Conservation (phyloP, 2,888 invertebrate genomes). For the Hypena proboscidalis region DNA sequence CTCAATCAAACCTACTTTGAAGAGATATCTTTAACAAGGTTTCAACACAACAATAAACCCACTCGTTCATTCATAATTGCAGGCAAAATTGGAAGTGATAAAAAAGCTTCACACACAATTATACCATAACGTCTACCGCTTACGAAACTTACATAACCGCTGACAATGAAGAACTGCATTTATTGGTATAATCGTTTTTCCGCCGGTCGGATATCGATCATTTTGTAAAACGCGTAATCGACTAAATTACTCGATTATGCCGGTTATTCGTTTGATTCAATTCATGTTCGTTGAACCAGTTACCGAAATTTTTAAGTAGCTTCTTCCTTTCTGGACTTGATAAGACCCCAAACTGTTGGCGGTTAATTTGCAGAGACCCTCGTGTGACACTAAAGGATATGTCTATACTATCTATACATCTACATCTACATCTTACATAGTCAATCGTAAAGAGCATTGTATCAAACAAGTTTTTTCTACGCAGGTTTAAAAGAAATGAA, state of each 20-base stretch:
- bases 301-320: constrained; percentile 10
- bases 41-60: background rate
- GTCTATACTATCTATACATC: too few relatives aligned
- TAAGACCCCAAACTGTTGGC: too few relatives aligned
- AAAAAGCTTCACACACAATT: constrained; percentile 32
- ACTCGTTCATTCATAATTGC: background rate
- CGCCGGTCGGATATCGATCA: constrained; percentile 46
- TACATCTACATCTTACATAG: too few relatives aligned
- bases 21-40: too few relatives aligned
- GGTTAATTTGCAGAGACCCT: too few relatives aligned
- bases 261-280: constrained; percentile 20
- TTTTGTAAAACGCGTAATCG: constrained; percentile 46
- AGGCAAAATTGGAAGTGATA: constrained; percentile 10
- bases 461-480: too few relatives aligned
- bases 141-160: constrained; percentile 37
- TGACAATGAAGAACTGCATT: constrained; percentile 3
- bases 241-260: constrained; percentile 24
- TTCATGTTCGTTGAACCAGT: constrained; percentile 15
- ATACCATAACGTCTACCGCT: constrained; percentile 9
- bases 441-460: too few relatives aligned
- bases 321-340: background rate
- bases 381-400: too few relatives aligned
- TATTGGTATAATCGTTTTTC: constrained; percentile 21
- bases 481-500: too few relatives aligned
- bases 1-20: too few relatives aligned